These are phyloP conservation scores for Syrphus vitripennis DNA, from an alignment of 2,888 invertebrate species.

Conservation along the genomic window DNA sequence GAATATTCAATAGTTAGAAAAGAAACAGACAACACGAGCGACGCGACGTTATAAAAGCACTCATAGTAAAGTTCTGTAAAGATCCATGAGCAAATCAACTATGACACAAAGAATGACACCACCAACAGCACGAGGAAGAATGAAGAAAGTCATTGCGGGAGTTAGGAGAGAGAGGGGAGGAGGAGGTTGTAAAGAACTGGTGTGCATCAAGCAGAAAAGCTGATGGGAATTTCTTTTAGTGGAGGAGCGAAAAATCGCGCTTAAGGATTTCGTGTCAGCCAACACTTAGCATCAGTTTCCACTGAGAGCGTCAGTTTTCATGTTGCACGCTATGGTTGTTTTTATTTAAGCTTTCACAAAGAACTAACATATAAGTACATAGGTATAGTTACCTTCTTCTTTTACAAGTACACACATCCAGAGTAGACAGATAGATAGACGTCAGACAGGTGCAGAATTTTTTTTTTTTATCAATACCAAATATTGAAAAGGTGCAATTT, in stretches of 20 bases:
- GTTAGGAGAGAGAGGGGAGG: not conserved
- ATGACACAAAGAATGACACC: constrained; percentile 50
- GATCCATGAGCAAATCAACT: constrained; percentile 54
- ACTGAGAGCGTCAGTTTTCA: constrained; percentile 47
- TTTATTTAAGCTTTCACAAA: not conserved
- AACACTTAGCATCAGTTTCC: constrained; percentile 72
- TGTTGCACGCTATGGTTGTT: constrained; percentile 58
- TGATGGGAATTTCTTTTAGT: constrained; percentile 1
- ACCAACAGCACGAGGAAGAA: not conserved
- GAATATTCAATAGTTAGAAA: constrained; percentile 46
- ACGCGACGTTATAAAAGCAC: constrained; percentile 18
- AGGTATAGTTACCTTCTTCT: not conserved
- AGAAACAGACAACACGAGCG: not conserved
- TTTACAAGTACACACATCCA: too few species aligned
- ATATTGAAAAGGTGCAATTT: not conserved
- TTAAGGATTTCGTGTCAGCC: constrained; percentile 70
- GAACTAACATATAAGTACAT: not conserved
- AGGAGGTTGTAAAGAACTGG: too few species aligned
- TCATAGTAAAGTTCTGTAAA: not conserved
- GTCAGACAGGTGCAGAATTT: not conserved
- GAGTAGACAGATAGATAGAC: not conserved
- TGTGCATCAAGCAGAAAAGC: not conserved
- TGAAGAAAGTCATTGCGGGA: not conserved
- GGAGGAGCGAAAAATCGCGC: constrained; percentile 64
- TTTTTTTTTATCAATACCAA: too few species aligned